Evolutionary conservation across 2,888 invertebrate genomes (phyloP).

Genomic region (Eilema griseolum): DNA sequence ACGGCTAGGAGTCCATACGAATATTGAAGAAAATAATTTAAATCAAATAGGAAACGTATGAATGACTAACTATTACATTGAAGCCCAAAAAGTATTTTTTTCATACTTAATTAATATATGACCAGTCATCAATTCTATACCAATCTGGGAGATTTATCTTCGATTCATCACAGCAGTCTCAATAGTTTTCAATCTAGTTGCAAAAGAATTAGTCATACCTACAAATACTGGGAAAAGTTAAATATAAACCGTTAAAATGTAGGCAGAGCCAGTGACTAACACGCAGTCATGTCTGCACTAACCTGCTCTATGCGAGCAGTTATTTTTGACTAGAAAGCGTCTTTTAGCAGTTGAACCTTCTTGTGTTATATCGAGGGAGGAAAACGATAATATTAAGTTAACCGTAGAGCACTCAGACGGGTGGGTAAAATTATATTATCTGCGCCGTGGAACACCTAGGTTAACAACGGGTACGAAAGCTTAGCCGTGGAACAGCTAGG

Average conservation of each 20-base stretch:
- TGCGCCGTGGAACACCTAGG: too few species aligned
- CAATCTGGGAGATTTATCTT: neutral
- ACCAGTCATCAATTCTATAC: neutral
- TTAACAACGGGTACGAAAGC: too few species aligned
- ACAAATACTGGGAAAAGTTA: conserved; percentile 21
- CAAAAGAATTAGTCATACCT: conserved; percentile 19
- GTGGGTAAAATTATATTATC: too few species aligned
- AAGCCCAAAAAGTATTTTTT: neutral
- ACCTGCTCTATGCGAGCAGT: neutral
- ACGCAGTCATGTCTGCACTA: neutral
- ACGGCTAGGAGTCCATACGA: too few species aligned
- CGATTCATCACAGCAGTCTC: neutral
- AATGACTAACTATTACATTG: neutral
- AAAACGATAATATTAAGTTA: too few species aligned
- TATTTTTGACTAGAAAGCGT: neutral
- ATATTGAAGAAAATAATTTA: neutral
- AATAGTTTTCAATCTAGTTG: conserved; percentile 15
- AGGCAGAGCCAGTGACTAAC: conserved; percentile 20
- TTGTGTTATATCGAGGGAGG: neutral
- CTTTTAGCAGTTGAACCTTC: neutral
- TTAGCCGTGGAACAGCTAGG: too few species aligned
- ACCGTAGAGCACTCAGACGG: too few species aligned
- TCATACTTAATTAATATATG: neutral
- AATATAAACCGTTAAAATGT: conserved; percentile 21
- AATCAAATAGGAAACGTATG: neutral